Evolutionary conservation across 2,797 vertebrate genomes (phyloP), one percentile per base, ranked within the genome.

Genomic region (Thripadectes ignobilis): DNA sequence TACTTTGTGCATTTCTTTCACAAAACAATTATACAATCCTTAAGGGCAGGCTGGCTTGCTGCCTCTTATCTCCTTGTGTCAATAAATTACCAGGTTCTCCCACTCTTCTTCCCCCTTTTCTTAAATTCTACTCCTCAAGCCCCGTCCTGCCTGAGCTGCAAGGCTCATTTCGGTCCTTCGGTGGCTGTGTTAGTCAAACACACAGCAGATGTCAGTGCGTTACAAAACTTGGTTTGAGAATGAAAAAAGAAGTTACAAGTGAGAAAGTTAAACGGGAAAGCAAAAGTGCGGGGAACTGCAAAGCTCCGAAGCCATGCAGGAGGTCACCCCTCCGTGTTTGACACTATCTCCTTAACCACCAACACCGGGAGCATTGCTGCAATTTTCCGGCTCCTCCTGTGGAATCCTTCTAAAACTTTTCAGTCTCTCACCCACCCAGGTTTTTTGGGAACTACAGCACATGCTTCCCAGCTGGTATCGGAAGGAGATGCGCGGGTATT

Each of bases 171-270:
- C 41, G 22, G 62, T 11, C 61, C 81, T 74, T 68, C 9, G 54
- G 55, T 4, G 81, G 48, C 76, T 96, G 77, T 34, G 21, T 92
- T 78, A 85, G 95, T 83, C 76, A 88, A 97, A 93, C 94, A 95
- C 93, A 95, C 95, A 97, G 97, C 95, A 97, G 97, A 97, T 97
- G 95, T 97, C 96, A 97, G 96, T 96, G 93, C 96, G 1, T 96
- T 96, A 95, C 95, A 95, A 91, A 96, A 86, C 83, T 96, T 97
- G 89, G 48, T 63, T 74, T 77, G 92, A 72, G 45, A 61, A 72
- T 23, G 52, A 54, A 52, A 74, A 75, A 76, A 89, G 24, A 90
- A 72, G 57, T 85, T 72, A 72, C 58, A 63, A 83, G 80, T 1
- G 36, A 87, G 83, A 95, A 90, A 91, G 80, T 81, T 69, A 45